phyloP scores from a whole-genome alignment of 2,113 vertebrate genomes.

The Typhlomys cinereus region DNA sequence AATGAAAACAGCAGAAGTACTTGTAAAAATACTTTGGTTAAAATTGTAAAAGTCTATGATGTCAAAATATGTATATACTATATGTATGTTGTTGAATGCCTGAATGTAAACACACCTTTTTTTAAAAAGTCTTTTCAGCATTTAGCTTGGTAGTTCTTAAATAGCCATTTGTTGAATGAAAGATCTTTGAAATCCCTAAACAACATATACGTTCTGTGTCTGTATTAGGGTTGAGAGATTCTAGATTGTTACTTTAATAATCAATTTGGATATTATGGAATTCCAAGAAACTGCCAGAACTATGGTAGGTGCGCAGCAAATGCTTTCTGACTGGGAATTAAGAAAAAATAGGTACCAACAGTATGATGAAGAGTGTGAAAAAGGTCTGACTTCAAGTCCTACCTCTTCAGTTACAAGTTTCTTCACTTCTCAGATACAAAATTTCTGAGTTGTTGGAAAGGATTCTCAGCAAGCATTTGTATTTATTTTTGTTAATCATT shows the following conservation, averaged over 20 bases:
- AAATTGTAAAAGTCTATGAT: not conserved
- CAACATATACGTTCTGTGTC: constrained; percentile 9
- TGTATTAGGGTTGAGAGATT: not conserved
- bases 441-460: not conserved
- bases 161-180: constrained; percentile 29
- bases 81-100: not conserved
- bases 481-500: not conserved
- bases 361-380: not conserved
- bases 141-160: constrained; percentile 6
- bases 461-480: not conserved
- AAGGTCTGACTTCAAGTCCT: not conserved
- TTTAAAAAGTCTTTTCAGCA: constrained; percentile 1
- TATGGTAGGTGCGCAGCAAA: not conserved
- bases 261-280: constrained; percentile 29
- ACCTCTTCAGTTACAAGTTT: constrained; percentile 21
- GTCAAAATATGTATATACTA: not conserved
- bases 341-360: not conserved
- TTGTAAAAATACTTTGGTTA: constrained; percentile 39
- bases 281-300: not conserved
- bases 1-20: constrained; percentile 22
- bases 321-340: constrained; percentile 14
- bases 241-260: constrained; percentile 20
- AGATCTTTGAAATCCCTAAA: constrained; percentile 27
- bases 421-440: constrained; percentile 25
- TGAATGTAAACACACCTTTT: not conserved